Conservation (phyloP, 2,113 vertebrate species). For the Melanerpes formicivorus region DNA sequence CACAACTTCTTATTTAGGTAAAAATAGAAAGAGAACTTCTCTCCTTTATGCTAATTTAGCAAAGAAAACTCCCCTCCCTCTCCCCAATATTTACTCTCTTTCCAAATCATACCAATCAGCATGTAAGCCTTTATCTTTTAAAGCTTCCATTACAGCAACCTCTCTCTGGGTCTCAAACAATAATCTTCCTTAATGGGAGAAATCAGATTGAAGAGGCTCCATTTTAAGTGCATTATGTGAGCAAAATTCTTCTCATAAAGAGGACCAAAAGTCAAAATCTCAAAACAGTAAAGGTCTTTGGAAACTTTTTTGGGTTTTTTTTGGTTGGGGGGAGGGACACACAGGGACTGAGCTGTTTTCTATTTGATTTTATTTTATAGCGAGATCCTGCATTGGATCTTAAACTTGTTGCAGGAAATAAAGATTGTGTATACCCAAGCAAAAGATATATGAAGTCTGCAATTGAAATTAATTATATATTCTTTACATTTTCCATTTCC, state of each 20-base stretch:
- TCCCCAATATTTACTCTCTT: slow-evolving; percentile 52
- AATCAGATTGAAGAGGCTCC: slow-evolving; percentile 56
- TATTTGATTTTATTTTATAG: slow-evolving; percentile 61
- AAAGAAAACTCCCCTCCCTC: slow-evolving; percentile 10
- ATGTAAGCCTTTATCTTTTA: slow-evolving; percentile 68
- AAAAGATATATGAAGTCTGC: slow-evolving; percentile 63
- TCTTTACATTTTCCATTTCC: slow-evolving; percentile 77
- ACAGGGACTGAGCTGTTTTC: slow-evolving; percentile 4
- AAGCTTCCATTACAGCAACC: slow-evolving; percentile 60
- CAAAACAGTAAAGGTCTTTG: slow-evolving; percentile 6
- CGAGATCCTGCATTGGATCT: slow-evolving; percentile 39
- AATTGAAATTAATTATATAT: slow-evolving; percentile 84
- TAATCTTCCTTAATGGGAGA: slow-evolving; percentile 51
- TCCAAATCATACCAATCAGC: slow-evolving; percentile 70
- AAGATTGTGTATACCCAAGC: slow-evolving; percentile 48
- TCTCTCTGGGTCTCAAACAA: slow-evolving; percentile 62
- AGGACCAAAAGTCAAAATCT: slow-evolving; percentile 55
- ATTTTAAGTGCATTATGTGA: slow-evolving; percentile 48
- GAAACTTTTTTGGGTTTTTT: neutral
- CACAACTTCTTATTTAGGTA: slow-evolving; percentile 38
- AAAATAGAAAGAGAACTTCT: slow-evolving; percentile 39
- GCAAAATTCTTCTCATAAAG: slow-evolving; percentile 38
- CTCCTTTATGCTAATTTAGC: slow-evolving; percentile 46
- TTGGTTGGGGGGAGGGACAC: neutral
- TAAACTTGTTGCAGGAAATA: slow-evolving; percentile 56